Evolutionary conservation across 2,888 invertebrate species (phyloP).

Genomic region (Oscheius onirici): DNA sequence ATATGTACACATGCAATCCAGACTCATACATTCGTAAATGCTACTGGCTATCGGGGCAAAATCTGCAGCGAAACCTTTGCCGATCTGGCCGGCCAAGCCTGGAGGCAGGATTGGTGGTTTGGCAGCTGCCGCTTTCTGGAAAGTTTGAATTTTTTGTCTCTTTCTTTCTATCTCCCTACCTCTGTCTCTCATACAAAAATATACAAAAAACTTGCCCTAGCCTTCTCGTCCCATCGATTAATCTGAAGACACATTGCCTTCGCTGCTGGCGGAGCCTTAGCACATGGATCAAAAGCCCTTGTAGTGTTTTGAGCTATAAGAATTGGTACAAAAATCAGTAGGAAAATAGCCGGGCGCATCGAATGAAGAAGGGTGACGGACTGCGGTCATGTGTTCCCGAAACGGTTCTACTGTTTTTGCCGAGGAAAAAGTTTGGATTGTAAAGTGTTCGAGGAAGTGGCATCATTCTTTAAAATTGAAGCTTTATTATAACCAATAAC

Average conservation of each 20-base stretch:
- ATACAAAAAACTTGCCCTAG: slow-evolving; percentile 55
- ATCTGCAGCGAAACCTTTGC: slow-evolving; percentile 52
- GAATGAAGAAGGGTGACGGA: background rate
- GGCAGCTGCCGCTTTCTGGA: slow-evolving; percentile 45
- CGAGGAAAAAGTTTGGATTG: too few species aligned
- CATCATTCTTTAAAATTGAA: background rate
- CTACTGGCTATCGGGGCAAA: slow-evolving; percentile 63
- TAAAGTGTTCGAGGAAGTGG: too few species aligned
- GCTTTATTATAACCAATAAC: background rate
- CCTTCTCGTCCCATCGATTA: slow-evolving; percentile 65
- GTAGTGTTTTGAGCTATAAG: background rate
- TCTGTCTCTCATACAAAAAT: background rate
- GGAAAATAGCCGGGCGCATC: background rate
- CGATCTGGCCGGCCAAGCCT: slow-evolving; percentile 42
- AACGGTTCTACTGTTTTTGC: too few species aligned
- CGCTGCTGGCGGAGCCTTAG: slow-evolving; percentile 60
- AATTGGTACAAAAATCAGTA: background rate
- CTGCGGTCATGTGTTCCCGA: too few species aligned
- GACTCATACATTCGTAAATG: slow-evolving; percentile 67
- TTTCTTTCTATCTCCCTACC: too few species aligned
- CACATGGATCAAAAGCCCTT: slow-evolving; percentile 50
- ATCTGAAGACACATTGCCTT: slow-evolving; percentile 66
- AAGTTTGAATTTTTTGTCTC: background rate
- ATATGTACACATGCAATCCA: slow-evolving; percentile 67
- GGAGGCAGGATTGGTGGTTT: slow-evolving; percentile 59